phyloP scores from a whole-genome alignment of 1,140 invertebrate genomes.

The Aphis gossypii region DNA sequence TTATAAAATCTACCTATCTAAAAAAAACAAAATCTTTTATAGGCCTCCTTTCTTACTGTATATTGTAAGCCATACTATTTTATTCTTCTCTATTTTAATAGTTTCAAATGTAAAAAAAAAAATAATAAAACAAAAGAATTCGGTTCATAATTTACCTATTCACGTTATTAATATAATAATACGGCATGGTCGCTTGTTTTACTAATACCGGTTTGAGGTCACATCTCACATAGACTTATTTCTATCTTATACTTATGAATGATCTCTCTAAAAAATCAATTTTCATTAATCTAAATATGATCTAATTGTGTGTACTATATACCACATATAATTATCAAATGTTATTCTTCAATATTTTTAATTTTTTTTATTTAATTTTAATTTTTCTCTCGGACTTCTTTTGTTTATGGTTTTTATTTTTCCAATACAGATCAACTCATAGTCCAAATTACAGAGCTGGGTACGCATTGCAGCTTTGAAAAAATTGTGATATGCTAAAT shows the following conservation, averaged over 20 bases:
- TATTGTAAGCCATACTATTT: constrained; percentile 22
- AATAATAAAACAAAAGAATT: constrained; percentile 31
- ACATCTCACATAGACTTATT: constrained; percentile 23
- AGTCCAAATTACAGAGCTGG: constrained; percentile 57
- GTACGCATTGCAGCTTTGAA: constrained; percentile 58
- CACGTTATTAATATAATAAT: constrained; percentile 51
- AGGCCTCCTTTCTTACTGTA: constrained; percentile 35
- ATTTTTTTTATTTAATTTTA: constrained; percentile 49
- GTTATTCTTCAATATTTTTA: constrained; percentile 56
- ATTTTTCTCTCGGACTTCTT: constrained; percentile 53
- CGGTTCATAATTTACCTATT: constrained; percentile 27
- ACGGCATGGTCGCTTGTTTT: constrained; percentile 55
- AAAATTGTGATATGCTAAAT: constrained; percentile 57
- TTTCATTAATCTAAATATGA: constrained; percentile 8
- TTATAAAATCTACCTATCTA: constrained; percentile 36
- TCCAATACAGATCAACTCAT: constrained; percentile 55
- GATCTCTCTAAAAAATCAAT: constrained; percentile 42
- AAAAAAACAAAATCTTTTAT: constrained; percentile 3
- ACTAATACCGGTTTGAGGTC: constrained; percentile 57
- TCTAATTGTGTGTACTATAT: constrained; percentile 44
- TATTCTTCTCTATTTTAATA: constrained; percentile 41
- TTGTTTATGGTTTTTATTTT: constrained; percentile 57
- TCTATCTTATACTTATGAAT: constrained; percentile 54
- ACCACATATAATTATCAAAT: constrained; percentile 26
- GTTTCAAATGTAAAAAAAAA: constrained; percentile 43